A percentile compares a stretch with the other conserved stretches of the same genome.
Conservation (phyloP, 2,113 vertebrate species). For the Chinchilla lanigera region DNA sequence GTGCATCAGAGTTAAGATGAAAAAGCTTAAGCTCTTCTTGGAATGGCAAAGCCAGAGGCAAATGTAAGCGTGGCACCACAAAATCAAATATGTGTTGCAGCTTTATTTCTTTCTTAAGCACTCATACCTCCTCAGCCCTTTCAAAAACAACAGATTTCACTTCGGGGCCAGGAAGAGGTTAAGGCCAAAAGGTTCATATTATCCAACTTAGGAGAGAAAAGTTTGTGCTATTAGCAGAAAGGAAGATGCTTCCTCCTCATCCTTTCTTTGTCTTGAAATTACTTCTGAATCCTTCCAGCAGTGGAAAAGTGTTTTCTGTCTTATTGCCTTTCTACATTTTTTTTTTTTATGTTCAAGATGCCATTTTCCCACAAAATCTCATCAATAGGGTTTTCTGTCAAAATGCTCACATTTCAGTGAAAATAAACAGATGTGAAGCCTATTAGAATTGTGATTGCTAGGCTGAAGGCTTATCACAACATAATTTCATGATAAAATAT, state of each 20-base stretch:
- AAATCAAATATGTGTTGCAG: conserved; percentile 9
- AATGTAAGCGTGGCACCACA: not conserved
- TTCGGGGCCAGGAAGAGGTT: not conserved
- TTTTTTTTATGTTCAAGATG: not conserved
- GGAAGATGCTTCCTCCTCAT: not conserved
- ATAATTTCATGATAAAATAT: conserved; percentile 13
- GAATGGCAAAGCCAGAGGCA: conserved; percentile 48
- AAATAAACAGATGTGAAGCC: conserved; percentile 54
- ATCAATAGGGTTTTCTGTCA: not conserved
- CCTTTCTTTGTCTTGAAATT: not conserved
- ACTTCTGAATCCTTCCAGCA: conserved; percentile 58
- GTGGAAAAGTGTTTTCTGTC: not conserved
- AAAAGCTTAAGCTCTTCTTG: conserved; percentile 43
- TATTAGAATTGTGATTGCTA: conserved; percentile 33
- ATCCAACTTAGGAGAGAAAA: conserved; percentile 36
- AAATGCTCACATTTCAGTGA: conserved; percentile 45
- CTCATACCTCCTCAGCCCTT: not conserved
- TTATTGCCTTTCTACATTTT: not conserved
- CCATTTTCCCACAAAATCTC: not conserved
- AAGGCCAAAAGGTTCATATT: not conserved
- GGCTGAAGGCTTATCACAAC: not conserved
- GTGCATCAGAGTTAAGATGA: conserved; percentile 51
- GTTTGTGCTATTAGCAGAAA: not conserved
- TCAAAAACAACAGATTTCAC: conserved; percentile 30
- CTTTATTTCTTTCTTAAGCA: not conserved